Evolutionary conservation across 2,888 invertebrate genomes (phyloP).

Genomic region (Oxystoma pomonae): DNA sequence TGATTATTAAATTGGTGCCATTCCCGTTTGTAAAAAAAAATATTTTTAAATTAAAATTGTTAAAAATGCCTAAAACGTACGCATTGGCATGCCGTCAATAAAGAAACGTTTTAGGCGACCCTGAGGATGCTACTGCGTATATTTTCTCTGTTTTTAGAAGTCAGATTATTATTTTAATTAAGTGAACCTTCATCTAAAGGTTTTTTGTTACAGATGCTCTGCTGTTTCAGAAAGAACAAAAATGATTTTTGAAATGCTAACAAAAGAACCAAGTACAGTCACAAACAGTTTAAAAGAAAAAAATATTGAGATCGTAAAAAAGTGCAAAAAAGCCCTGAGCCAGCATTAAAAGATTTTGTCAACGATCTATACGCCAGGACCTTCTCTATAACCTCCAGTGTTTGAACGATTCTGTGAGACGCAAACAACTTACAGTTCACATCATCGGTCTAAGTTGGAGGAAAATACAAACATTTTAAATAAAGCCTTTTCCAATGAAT

Average conservation of each 20-base stretch:
- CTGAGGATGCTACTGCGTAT: neutral
- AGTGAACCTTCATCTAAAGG: conserved; percentile 4
- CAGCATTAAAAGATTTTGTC: neutral
- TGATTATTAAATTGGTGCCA: too few species aligned
- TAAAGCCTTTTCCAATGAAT: neutral
- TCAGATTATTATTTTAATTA: neutral
- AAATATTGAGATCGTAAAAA: neutral
- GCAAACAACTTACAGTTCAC: neutral
- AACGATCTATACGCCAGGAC: conserved; percentile 1
- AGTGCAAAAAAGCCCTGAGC: neutral
- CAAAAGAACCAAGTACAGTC: conserved; percentile 1
- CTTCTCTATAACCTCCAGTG: conserved; percentile 1
- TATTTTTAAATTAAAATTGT: neutral
- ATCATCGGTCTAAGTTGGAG: neutral
- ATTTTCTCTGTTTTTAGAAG: neutral
- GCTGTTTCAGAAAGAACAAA: conserved; percentile 7
- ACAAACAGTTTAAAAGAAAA: conserved; percentile 3
- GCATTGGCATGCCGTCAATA: neutral
- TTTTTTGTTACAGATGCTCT: conserved; percentile 3
- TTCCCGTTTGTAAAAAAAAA: too few species aligned
- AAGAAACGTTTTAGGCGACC: neutral
- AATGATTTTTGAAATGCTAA: neutral
- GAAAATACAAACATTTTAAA: neutral
- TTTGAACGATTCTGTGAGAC: conserved; percentile 1
- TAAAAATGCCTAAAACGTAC: too few species aligned